Evolutionary conservation across 2,888 invertebrate genomes (phyloP).

Genomic region (Priocnemis perturbator): DNA sequence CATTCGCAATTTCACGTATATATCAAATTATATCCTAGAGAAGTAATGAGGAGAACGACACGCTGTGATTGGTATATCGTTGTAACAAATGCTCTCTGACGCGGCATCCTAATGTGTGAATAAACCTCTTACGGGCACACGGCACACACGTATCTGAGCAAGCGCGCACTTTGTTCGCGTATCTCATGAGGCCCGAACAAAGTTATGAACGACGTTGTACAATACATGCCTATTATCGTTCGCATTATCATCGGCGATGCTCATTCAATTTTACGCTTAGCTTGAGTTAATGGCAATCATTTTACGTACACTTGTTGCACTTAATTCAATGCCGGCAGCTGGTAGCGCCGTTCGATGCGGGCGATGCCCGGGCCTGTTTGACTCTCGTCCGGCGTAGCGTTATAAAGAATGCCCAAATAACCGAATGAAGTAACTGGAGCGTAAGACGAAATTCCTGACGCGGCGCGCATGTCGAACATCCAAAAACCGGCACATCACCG

Average conservation of each 20-base stretch:
- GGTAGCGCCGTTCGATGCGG: not conserved
- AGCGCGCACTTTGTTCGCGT: conserved; percentile 18
- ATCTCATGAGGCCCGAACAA: conserved; percentile 12
- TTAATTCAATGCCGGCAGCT: conserved; percentile 29
- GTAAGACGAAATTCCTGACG: too few relatives aligned
- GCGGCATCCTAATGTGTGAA: too few relatives aligned
- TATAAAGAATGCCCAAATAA: too few relatives aligned
- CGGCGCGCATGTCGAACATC: too few relatives aligned
- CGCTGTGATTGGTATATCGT: too few relatives aligned
- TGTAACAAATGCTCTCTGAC: too few relatives aligned
- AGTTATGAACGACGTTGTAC: conserved; percentile 17
- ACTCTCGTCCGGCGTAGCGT: conserved; percentile 8
- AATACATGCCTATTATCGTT: conserved; percentile 24
- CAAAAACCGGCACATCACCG: too few relatives aligned
- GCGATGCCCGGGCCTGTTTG: conserved; percentile 6
- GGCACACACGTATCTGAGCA: not conserved
- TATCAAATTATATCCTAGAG: too few relatives aligned
- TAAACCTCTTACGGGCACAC: too few relatives aligned
- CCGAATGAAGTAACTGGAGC: too few relatives aligned
- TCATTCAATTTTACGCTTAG: conserved; percentile 42
- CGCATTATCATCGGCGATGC: conserved; percentile 34
- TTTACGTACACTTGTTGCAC: conserved; percentile 48
- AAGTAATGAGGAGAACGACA: too few relatives aligned
- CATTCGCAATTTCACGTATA: too few relatives aligned
- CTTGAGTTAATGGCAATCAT: conserved; percentile 27